Percentiles rank a stretch among this genome's conserved stretches.
Conservation (phyloP, 1,140 invertebrate species). For the Achatina immaculata region DNA sequence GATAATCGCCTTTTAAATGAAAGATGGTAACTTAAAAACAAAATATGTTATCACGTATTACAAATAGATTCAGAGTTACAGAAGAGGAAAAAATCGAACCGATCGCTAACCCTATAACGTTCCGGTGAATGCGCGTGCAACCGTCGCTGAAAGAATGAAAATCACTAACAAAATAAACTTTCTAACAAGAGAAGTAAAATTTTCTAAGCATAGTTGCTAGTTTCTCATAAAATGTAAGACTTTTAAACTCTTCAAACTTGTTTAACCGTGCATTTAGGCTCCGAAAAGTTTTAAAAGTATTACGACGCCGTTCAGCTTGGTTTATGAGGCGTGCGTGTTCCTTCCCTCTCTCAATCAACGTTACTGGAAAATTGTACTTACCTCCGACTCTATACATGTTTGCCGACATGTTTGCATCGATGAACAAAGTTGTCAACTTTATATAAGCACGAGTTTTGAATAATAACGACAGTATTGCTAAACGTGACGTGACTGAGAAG, state of each 20-base stretch:
- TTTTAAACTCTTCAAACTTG: background rate
- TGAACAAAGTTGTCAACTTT: constrained; percentile 2
- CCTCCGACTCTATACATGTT: constrained; percentile 98
- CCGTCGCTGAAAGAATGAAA: background rate
- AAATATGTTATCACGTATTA: constrained; percentile 38
- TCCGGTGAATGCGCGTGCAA: constrained; percentile 39
- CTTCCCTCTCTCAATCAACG: constrained; percentile 34
- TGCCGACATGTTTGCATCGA: constrained; percentile 83
- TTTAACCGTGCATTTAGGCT: background rate
- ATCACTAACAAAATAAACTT: background rate
- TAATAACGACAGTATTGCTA: background rate
- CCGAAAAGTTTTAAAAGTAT: constrained; percentile 23
- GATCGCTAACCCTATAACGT: constrained; percentile 55
- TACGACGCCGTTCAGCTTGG: constrained; percentile 47
- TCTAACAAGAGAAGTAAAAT: background rate
- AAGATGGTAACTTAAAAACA: background rate
- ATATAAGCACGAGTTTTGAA: background rate
- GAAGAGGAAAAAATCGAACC: constrained; percentile 41
- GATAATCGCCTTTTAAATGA: background rate
- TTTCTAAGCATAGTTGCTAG: background rate
- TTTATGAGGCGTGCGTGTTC: constrained; percentile 52
- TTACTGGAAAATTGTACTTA: constrained; percentile 75
- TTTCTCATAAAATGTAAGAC: background rate
- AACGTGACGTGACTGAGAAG: constrained; percentile 19
- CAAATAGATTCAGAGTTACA: constrained; percentile 41